phyloP scores from a whole-genome alignment of 2,113 vertebrate genomes.

The Neopipo cinnamomea region DNA sequence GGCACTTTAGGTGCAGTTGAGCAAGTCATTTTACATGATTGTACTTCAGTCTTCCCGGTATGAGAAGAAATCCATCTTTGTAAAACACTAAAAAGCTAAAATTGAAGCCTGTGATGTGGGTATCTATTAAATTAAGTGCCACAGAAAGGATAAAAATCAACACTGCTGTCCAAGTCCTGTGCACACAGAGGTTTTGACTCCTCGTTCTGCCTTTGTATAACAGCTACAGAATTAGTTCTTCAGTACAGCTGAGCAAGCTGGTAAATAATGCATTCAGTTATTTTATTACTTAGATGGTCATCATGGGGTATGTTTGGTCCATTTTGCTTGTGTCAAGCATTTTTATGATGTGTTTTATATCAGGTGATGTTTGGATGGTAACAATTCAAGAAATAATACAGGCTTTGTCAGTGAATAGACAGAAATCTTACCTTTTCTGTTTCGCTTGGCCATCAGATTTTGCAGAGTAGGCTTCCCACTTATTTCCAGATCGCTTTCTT shows the following conservation, averaged over 20 bases:
- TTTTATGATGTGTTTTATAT: background rate
- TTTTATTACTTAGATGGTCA: background rate
- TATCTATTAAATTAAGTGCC: background rate
- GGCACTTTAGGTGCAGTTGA: background rate
- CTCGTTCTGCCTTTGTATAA: background rate
- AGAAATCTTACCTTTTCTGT: constrained; percentile 34
- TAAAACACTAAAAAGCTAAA: background rate
- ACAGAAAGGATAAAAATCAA: background rate
- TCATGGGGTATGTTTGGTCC: background rate
- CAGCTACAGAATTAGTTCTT: background rate
- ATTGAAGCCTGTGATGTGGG: background rate
- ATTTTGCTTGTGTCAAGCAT: background rate
- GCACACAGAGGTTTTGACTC: background rate
- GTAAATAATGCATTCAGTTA: background rate
- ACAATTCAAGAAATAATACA: background rate
- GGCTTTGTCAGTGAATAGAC: background rate
- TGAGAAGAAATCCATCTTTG: background rate
- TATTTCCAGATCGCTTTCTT: background rate
- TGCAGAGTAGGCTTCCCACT: background rate
- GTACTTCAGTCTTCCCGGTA: background rate
- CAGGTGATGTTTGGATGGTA: background rate
- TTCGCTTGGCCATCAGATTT: background rate
- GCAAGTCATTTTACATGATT: background rate
- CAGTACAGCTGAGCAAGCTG: background rate
- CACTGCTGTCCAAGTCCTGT: background rate